Evolutionary conservation across 2,113 vertebrate genomes (phyloP).

Genomic region (Melanerpes formicivorus): DNA sequence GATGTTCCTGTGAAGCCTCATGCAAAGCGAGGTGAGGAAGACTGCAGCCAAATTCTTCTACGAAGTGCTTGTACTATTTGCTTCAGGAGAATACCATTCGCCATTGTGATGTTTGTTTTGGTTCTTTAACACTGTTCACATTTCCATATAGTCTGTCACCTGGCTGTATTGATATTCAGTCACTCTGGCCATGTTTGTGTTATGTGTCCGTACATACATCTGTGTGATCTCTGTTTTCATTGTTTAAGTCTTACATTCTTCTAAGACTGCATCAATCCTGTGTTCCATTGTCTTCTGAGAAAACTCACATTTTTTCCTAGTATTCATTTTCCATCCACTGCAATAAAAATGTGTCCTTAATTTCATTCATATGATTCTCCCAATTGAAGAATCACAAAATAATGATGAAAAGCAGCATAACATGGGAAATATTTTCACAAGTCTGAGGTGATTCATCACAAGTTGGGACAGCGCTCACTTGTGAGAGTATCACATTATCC

Average conservation of each 20-base stretch:
- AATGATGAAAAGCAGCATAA: neutral
- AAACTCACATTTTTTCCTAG: neutral
- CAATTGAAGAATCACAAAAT: neutral
- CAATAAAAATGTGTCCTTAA: neutral
- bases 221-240: neutral
- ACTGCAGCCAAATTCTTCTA: slow-evolving; percentile 49
- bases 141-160: slow-evolving; percentile 23
- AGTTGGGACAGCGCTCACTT: neutral
- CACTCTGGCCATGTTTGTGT: slow-evolving; percentile 12
- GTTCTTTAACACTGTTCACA: neutral
- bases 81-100: slow-evolving; percentile 58
- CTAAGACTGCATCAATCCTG: neutral
- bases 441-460: neutral
- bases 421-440: neutral
- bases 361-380: slow-evolving; percentile 9
- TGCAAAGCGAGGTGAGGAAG: slow-evolving; percentile 84
- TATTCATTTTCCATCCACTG: slow-evolving; percentile 5
- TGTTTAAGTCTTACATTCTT: neutral
- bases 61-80: slow-evolving; percentile 16
- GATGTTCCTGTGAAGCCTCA: slow-evolving; percentile 80
- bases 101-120: slow-evolving; percentile 12
- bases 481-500: neutral
- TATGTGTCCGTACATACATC: slow-evolving; percentile 6
- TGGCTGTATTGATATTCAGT: neutral
- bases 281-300: neutral